Percentiles rank a stretch among this genome's conserved stretches.
These are phyloP conservation scores for Falco punctatus DNA, from an alignment of 2,113 vertebrate genomes.

Conservation along the genomic window DNA sequence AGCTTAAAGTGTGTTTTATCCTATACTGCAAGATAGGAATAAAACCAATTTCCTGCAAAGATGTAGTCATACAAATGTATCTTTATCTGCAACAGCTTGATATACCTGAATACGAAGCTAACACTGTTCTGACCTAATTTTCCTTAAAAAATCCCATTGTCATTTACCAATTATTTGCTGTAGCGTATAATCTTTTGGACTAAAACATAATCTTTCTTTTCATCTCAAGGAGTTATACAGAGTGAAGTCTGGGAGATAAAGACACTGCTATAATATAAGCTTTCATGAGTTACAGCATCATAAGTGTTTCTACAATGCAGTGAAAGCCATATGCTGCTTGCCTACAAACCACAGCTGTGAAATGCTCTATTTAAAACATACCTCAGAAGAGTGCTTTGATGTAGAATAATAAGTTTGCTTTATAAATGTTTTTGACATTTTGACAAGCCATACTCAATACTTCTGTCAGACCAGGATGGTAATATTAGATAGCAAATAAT, in stretches of 20 bases:
- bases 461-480: neutral
- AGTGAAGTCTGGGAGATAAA: neutral
- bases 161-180: neutral
- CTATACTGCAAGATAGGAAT: neutral
- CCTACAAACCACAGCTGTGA: neutral
- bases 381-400: neutral
- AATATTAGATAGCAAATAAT: neutral
- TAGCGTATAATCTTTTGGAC: neutral
- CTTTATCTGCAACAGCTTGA: neutral
- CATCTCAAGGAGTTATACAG: neutral
- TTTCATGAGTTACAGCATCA: neutral
- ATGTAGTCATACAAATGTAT: neutral
- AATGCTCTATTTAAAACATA: neutral
- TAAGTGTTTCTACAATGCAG: neutral
- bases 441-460: neutral
- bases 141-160: neutral
- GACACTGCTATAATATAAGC: neutral
- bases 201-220: neutral
- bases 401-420: neutral
- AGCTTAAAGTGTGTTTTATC: neutral
- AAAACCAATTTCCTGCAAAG: neutral
- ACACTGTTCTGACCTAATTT: neutral
- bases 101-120: neutral
- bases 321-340: neutral
- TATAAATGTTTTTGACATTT: neutral